These are phyloP conservation scores for Andrena minutula DNA, from an alignment of 2,888 invertebrate genomes.

Conservation along the genomic window DNA sequence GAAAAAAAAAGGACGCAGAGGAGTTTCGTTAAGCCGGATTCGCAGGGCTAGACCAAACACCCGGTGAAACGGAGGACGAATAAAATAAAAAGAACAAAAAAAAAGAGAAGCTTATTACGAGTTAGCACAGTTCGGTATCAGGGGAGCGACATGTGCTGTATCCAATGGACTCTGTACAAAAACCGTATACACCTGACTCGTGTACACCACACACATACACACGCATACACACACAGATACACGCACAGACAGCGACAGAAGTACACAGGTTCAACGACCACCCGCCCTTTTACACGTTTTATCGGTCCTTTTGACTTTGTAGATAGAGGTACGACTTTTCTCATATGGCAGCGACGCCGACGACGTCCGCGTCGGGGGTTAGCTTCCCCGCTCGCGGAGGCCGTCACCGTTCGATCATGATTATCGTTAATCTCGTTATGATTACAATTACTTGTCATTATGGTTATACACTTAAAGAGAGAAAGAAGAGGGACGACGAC, in stretches of 20 bases:
- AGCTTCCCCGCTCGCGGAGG: constrained; percentile 17
- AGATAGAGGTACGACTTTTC: constrained; percentile 73
- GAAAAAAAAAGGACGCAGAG: neutral
- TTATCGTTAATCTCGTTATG: constrained; percentile 70
- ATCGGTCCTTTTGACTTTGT: constrained; percentile 75
- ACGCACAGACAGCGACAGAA: constrained; percentile 8
- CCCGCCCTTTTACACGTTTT: constrained; percentile 76
- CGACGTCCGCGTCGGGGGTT: constrained; percentile 28
- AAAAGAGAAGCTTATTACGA: constrained; percentile 30
- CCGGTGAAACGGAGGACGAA: neutral
- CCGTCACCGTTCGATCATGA: constrained; percentile 60
- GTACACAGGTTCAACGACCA: constrained; percentile 66
- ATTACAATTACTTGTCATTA: constrained; percentile 63
- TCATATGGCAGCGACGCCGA: constrained; percentile 54
- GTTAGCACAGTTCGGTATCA: constrained; percentile 63
- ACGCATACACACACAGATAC: neutral
- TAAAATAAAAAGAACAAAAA: neutral
- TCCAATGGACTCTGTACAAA: constrained; percentile 51
- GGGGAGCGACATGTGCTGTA: constrained; percentile 58
- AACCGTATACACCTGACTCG: constrained; percentile 31
- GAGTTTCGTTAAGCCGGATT: constrained; percentile 6
- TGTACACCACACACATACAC: constrained; percentile 2
- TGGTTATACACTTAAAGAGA: constrained; percentile 37
- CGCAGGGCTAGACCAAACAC: neutral
- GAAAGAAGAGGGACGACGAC: neutral